A percentile compares a stretch with the other conserved stretches of the same genome.
Evolutionary conservation across 2,797 vertebrate genomes (phyloP).

Genomic region (Peromyscus nudipes): DNA sequence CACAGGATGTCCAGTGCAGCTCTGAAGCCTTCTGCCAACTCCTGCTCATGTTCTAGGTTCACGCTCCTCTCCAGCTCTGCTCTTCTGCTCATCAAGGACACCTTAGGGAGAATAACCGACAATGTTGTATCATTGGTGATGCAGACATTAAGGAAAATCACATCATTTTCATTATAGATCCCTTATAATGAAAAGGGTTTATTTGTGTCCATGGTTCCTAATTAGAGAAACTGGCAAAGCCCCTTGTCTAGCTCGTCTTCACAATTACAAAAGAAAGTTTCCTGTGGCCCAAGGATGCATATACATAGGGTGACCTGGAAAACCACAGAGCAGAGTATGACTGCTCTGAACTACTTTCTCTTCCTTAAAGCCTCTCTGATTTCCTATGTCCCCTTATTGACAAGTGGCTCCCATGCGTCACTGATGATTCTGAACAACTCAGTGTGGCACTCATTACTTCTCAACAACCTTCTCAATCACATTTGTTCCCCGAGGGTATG

Average conservation of each 20-base stretch:
- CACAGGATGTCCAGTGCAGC: neutral
- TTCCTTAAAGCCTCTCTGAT: neutral
- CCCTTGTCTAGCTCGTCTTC: neutral
- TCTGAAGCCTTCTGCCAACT: constrained; percentile 14
- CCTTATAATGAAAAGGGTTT: neutral
- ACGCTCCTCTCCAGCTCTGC: neutral
- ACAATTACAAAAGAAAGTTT: neutral
- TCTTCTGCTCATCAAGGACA: neutral
- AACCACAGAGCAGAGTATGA: neutral
- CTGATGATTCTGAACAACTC: neutral
- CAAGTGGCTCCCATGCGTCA: neutral
- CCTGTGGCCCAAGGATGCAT: neutral
- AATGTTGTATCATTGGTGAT: neutral
- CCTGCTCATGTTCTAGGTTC: neutral
- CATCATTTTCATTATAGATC: neutral
- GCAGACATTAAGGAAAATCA: neutral
- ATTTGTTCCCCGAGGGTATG: neutral
- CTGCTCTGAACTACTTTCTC: neutral
- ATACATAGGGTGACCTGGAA: neutral
- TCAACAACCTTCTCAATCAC: neutral
- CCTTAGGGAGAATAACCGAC: neutral
- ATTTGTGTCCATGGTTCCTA: neutral
- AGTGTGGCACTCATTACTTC: too few relatives aligned
- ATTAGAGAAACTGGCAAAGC: neutral
- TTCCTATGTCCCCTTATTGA: neutral